A percentile compares a stretch with the other conserved stretches of the same genome.
Evolutionary conservation across 2,113 vertebrate species (phyloP).

Genomic region (Bos taurus): DNA sequence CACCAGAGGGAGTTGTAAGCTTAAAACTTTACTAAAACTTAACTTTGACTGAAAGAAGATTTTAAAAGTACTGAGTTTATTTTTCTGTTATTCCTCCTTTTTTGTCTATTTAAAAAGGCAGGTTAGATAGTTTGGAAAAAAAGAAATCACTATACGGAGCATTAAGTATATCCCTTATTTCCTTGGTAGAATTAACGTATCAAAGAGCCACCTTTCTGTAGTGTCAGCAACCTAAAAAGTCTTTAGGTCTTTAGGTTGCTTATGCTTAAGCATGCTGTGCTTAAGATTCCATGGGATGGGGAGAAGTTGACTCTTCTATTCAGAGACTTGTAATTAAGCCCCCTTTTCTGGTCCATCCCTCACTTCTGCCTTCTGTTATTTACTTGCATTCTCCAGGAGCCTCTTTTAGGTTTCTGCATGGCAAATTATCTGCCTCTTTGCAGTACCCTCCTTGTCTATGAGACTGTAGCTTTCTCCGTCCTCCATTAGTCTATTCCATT

Average conservation of each 20-base stretch:
- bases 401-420: neutral
- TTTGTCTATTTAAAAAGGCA: neutral
- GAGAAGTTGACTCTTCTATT: neutral
- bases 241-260: neutral
- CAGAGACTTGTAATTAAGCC: neutral
- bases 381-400: neutral
- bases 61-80: neutral
- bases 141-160: neutral
- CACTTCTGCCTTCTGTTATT: neutral
- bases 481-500: neutral
- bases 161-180: neutral
- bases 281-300: neutral
- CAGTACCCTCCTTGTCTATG: neutral
- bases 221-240: neutral
- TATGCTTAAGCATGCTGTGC: neutral
- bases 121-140: neutral
- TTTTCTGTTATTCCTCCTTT: neutral
- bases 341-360: neutral
- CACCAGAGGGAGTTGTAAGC: slow-evolving; percentile 28
- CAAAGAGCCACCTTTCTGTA: neutral
- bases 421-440: neutral
- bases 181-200: neutral
- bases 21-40: slow-evolving; percentile 15
- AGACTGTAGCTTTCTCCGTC: neutral
- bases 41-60: neutral